Percentiles rank a stretch among this genome's conserved stretches.
phyloP scores from a whole-genome alignment of 2,888 invertebrate species.

The Pristionchus exspectatus region DNA sequence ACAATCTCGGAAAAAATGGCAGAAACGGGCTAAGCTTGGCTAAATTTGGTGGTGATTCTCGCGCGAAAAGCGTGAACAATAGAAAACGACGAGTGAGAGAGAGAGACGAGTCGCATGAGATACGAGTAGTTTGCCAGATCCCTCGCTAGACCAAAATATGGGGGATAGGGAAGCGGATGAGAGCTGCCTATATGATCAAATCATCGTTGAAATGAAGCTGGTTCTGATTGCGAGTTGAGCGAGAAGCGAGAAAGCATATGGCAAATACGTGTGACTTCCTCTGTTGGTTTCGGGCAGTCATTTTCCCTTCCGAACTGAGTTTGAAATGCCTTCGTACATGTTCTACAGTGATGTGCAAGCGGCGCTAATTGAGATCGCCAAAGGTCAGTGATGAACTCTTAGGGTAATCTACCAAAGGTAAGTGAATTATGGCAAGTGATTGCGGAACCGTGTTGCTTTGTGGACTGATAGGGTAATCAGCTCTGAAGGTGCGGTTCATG shows the following conservation, averaged over 20 bases:
- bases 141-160: background rate
- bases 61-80: conserved; percentile 6
- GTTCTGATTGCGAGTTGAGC: conserved; percentile 6
- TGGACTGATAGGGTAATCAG: too few relatives aligned
- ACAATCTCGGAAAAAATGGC: background rate
- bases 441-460: too few relatives aligned
- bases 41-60: background rate
- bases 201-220: conserved; percentile 1
- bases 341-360: conserved; percentile 44
- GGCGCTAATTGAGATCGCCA: conserved; percentile 29
- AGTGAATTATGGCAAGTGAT: too few relatives aligned
- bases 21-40: background rate
- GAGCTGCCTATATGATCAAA: background rate
- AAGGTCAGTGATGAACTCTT: background rate
- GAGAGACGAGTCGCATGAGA: background rate
- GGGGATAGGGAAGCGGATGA: background rate
- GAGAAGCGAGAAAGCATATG: background rate
- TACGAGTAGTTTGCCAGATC: background rate
- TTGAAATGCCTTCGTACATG: conserved; percentile 36
- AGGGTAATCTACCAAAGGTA: background rate
- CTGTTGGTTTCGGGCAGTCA: background rate
- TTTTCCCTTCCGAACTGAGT: background rate
- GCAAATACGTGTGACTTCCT: conserved; percentile 25
- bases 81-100: background rate
- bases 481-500: background rate